Evolutionary conservation across 35 echinoderm and acorn worm genomes (phyloP).

Genomic region (Nesometra sesokonis): DNA sequence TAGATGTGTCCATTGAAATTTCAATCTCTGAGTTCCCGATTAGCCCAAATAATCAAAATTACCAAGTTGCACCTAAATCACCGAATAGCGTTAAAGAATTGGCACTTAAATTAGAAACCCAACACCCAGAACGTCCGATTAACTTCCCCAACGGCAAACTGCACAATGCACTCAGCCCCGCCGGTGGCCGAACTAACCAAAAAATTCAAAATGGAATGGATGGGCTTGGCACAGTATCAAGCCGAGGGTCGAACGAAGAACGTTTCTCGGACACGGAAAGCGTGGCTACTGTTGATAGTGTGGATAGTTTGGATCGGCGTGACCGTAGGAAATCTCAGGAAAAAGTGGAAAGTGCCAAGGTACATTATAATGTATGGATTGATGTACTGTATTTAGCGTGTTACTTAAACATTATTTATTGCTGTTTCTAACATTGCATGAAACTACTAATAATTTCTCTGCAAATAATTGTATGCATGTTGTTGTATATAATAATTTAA

Average conservation of each 20-base stretch:
- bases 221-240: conserved; percentile 14
- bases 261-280: conserved; percentile 58
- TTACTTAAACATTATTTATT: too few relatives aligned
- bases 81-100: background rate
- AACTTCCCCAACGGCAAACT: background rate
- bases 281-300: conserved; percentile 46
- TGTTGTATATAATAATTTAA: too few relatives aligned
- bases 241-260: conserved; percentile 14
- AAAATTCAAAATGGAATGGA: background rate
- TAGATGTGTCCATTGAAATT: too few relatives aligned
- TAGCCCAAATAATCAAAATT: background rate
- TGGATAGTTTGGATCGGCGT: conserved; percentile 35
- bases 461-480: too few relatives aligned
- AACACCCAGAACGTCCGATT: background rate
- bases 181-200: background rate
- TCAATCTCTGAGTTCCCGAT: too few relatives aligned
- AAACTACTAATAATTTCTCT: too few relatives aligned
- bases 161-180: background rate
- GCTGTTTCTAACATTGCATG: background rate
- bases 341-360: background rate
- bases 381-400: background rate
- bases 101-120: background rate
- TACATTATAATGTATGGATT: background rate
- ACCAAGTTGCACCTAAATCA: background rate
- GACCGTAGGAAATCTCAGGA: background rate